A percentile compares a stretch with the other conserved stretches of the same genome.
Evolutionary conservation across 2,113 vertebrate genomes (phyloP).

Genomic region (Pygoscelis adeliae): DNA sequence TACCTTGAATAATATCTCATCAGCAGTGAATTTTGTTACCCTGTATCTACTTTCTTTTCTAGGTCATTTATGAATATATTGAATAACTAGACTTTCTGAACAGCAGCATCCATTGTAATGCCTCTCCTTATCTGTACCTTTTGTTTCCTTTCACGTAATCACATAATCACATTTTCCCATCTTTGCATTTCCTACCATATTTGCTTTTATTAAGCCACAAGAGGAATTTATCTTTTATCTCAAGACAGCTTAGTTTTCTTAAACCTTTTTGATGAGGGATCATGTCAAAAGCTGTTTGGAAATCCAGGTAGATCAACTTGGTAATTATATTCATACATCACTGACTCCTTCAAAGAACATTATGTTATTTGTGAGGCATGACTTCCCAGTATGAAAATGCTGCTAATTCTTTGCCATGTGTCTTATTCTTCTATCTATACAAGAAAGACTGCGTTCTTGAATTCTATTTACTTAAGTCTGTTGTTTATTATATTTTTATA

Average conservation of each 20-base stretch:
- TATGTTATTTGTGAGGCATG: background rate
- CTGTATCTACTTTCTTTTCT: constrained; percentile 16
- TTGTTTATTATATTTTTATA: background rate
- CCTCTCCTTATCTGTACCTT: background rate
- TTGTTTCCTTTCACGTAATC: background rate
- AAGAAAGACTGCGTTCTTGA: background rate
- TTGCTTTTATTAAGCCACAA: background rate
- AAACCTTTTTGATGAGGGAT: constrained; percentile 31
- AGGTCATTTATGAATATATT: constrained; percentile 27
- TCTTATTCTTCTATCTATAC: background rate
- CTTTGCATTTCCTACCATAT: background rate
- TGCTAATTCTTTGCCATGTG: background rate
- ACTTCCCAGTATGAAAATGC: background rate
- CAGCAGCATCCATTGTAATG: background rate
- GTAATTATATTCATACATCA: background rate
- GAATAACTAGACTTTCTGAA: background rate
- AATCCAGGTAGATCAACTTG: background rate
- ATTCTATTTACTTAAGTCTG: background rate
- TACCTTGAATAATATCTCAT: background rate
- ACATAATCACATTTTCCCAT: background rate
- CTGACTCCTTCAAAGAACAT: background rate
- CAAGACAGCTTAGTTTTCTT: background rate
- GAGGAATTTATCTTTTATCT: constrained; percentile 1
- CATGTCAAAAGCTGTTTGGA: constrained; percentile 17
- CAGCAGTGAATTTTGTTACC: background rate